Evolutionary conservation across 2,113 vertebrate species (phyloP).

Genomic region (Elaphurus davidianus): DNA sequence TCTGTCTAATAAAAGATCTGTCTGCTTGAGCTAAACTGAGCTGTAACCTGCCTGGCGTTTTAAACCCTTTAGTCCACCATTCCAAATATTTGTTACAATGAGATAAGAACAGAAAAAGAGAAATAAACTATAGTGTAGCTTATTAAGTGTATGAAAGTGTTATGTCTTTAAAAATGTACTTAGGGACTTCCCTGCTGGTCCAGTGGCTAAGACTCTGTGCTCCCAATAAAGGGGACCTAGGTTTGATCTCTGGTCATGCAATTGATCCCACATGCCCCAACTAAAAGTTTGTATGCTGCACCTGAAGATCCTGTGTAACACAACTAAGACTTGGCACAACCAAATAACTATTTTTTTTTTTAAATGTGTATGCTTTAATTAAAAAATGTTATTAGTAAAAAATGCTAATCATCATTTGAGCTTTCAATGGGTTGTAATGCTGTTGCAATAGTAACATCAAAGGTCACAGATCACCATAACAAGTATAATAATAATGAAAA

Average conservation of each 20-base stretch:
- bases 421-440: not conserved
- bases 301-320: not conserved
- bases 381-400: not conserved
- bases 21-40: not conserved
- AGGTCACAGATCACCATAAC: not conserved
- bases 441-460: not conserved
- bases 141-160: not conserved
- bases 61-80: not conserved
- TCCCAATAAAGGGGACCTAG: not conserved
- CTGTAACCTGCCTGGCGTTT: not conserved
- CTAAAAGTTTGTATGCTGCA: not conserved
- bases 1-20: not conserved
- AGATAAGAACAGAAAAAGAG: not conserved
- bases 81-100: not conserved
- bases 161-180: not conserved
- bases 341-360: not conserved
- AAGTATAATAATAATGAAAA: not conserved
- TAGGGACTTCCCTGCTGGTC: not conserved
- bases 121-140: not conserved
- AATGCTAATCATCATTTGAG: not conserved
- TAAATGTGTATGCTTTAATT: not conserved
- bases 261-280: not conserved
- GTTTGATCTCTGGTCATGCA: not conserved
- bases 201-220: not conserved
- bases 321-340: not conserved